Evolutionary conservation across 2,888 invertebrate species (phyloP), one percentile per base, ranked within the genome.

Genomic region (Colostygia pectinataria): DNA sequence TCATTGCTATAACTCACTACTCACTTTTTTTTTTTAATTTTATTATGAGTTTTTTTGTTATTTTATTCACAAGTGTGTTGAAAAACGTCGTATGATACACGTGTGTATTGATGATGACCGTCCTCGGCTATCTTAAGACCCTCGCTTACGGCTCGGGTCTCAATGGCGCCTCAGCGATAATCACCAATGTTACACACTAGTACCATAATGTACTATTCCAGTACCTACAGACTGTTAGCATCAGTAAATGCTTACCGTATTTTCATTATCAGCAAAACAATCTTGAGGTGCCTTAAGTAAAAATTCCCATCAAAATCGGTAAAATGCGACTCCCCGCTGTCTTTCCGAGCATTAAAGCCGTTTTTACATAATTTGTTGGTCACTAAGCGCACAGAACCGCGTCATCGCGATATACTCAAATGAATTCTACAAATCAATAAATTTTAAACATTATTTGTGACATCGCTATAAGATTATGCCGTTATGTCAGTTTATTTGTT

Each of bases 401-500:
- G 29, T 54, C 52, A 47, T 44, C 49, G 52, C 33, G 46, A 42
- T 48, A 36, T 44, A 60, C 66, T 57, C 68, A 70, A 71, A 71
- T 70, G 53, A 71, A 68, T 71, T 65, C 69, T 65, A 65, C 45
- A 75, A 70, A 54, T 54, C 59, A 46, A 71, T 72, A 59, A 74
- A 71, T 78, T 65, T 66, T 48, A 32, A 18, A 63, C 39, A 61
- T 65, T 64, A 66, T 65, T 66, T 44, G 13, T 48, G 12, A 31
- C 7, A 24, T 18, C 8, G 14, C 29, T 18, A 44, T 10, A 14
- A 8, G 12, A 15, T n/a, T 28, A 42, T 9, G 18, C 39, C 24
- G 15, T 41, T 32, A 28, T 28, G n/a, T 14, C 24, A 25, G 20
- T n/a, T n/a, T 9, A 15, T 37, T 25, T 38, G 18, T 32, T 38